phyloP scores from a whole-genome alignment of 1,140 invertebrate species.

The Ericerus pela region DNA sequence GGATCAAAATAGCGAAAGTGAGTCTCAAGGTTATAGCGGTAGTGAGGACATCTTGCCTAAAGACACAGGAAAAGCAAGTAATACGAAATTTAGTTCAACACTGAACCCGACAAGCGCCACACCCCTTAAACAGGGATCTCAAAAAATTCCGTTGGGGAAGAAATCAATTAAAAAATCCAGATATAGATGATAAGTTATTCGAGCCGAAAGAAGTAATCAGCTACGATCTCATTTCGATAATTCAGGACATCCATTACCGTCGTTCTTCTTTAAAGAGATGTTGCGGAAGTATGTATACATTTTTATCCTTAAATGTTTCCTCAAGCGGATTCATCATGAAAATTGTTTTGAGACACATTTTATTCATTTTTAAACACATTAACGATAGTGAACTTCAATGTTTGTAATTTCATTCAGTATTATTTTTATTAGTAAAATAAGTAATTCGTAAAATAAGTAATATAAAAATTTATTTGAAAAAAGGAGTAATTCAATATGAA shows the following conservation, averaged over 20 bases:
- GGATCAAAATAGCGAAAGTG: conserved; percentile 73
- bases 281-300: neutral
- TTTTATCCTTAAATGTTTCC: neutral
- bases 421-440: no score
- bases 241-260: no score
- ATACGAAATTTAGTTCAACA: conserved; percentile 19
- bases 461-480: no score
- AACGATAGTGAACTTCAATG: no score
- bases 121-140: neutral
- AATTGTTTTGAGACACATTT: neutral
- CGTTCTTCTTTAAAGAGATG: no score
- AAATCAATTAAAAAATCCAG: conserved; percentile 3
- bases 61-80: conserved; percentile 20
- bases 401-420: no score
- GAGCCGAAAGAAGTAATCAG: neutral
- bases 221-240: neutral
- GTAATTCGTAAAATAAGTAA: no score
- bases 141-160: neutral
- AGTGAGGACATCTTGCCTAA: conserved; percentile 42
- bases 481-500: no score
- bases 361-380: neutral
- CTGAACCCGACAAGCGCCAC: conserved; percentile 13
- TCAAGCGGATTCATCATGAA: neutral
- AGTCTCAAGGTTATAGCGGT: conserved; percentile 60
- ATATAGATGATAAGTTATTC: neutral